Evolutionary conservation across 2,113 vertebrate species (phyloP), one percentile per base, ranked within the genome.

Genomic region (Phrynosoma blainvillii): DNA sequence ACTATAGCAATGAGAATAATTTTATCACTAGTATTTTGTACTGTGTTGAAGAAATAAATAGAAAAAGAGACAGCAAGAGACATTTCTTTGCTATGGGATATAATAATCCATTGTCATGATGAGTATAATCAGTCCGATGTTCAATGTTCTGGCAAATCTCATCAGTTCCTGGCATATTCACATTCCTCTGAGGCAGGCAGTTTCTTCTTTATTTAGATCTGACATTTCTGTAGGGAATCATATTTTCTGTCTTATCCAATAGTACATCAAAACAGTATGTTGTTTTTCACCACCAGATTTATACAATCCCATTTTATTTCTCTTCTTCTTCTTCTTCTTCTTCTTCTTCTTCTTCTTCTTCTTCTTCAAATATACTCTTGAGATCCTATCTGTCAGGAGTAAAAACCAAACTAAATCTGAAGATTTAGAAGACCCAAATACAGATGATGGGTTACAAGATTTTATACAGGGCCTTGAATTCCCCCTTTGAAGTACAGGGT

Each of bases 91-190:
- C 83, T 84, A 79, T 86, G 90, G 79, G 82, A 85, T 65, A 84
- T 91, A 1, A 75, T 86, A 76, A 90, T 93, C 90, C 5, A n/a
- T 82, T 92, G 79, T 90, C 91, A 84, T 90, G 92, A 92, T 93
- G 90, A 84, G 89, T 82, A 93, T 92, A 93, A 93, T 95, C 86
- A 92, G 93, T 88, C 85, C 85, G 87, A 91, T 87, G 82, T 89
- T 93, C 93, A 92, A 79, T n/a, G 4, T 90, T 90, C 91, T 95
- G 89, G 90, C 87, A 94, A 93, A 87, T 86, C 85, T 73, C 82
- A 90, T 82, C 89, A 92, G 84, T 84, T 91, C 86, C 54, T 74
- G 54, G 79, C 84, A 73, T 89, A 79, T 87, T 79, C 79, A 74
- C 87, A 66, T 52, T 92, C 89, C 91, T 82, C 82, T 88, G 66